Evolutionary conservation across 2,888 invertebrate species (phyloP).

Genomic region (Rhyacophila evoluta): DNA sequence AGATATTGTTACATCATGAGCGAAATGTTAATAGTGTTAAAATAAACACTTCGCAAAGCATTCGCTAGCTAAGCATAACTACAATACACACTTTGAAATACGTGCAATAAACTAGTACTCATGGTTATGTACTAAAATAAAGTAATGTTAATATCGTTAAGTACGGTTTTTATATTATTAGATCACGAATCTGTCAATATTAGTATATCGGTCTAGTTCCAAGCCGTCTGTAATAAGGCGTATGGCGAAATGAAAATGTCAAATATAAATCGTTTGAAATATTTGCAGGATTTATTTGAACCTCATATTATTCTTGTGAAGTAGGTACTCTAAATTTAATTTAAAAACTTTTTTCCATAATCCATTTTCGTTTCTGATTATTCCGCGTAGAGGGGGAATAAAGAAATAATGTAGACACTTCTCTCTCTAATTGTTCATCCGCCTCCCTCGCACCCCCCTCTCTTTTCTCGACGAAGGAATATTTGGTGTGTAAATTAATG

Average conservation of each 20-base stretch:
- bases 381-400: conserved; percentile 34
- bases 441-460: background rate
- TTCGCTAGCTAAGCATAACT: too few species aligned
- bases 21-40: too few species aligned
- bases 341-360: conserved; percentile 50
- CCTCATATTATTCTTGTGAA: conserved; percentile 22
- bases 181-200: too few species aligned
- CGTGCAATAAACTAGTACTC: too few species aligned
- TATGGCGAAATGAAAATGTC: background rate
- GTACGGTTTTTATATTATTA: too few species aligned
- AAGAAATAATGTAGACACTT: conserved; percentile 28
- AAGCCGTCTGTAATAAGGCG: too few species aligned
- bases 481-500: conserved; percentile 41
- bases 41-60: too few species aligned
- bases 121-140: too few species aligned
- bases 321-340: conserved; percentile 40
- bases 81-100: too few species aligned
- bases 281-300: conserved; percentile 2
- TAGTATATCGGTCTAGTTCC: too few species aligned
- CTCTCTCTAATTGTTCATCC: conserved; percentile 26
- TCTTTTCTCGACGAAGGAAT: conserved; percentile 29
- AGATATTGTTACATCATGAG: too few species aligned
- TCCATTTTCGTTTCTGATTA: conserved; percentile 49
- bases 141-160: too few species aligned
- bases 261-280: background rate